Conservation (phyloP, 2,797 vertebrate genomes). For the Mus spretus region DNA sequence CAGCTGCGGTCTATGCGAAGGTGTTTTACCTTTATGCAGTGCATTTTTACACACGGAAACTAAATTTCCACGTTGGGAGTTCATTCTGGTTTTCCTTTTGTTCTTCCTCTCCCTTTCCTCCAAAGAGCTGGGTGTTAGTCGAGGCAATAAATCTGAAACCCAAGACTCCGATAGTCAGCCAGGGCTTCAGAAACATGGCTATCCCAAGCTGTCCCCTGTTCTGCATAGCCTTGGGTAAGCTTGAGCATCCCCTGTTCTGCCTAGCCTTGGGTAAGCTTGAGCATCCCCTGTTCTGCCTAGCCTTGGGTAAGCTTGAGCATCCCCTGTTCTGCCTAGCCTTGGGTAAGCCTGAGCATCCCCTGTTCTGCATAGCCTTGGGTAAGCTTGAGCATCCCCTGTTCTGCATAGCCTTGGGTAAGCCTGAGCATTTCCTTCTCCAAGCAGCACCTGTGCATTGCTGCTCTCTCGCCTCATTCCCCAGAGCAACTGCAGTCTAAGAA, state of each 20-base stretch:
- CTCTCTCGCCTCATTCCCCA: not conserved
- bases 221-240: not conserved
- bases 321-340: too few species aligned
- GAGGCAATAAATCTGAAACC: not conserved
- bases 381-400: too few species aligned
- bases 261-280: not conserved
- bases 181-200: not conserved
- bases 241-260: not conserved
- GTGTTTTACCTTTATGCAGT: not conserved
- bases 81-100: fast-evolving
- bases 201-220: not conserved
- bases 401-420: not conserved
- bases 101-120: not conserved
- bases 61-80: constrained; percentile 21
- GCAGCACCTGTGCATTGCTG: not conserved
- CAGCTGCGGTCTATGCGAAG: not conserved
- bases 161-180: not conserved
- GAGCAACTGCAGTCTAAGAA: not conserved
- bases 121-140: not conserved
- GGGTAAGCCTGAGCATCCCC: too few species aligned
- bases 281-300: not conserved
- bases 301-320: not conserved
- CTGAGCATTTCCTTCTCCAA: not conserved
- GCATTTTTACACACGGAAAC: not conserved
- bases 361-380: not conserved